Conservation (phyloP, 92 coral and sea anemone species). For the Metridium senile region DNA sequence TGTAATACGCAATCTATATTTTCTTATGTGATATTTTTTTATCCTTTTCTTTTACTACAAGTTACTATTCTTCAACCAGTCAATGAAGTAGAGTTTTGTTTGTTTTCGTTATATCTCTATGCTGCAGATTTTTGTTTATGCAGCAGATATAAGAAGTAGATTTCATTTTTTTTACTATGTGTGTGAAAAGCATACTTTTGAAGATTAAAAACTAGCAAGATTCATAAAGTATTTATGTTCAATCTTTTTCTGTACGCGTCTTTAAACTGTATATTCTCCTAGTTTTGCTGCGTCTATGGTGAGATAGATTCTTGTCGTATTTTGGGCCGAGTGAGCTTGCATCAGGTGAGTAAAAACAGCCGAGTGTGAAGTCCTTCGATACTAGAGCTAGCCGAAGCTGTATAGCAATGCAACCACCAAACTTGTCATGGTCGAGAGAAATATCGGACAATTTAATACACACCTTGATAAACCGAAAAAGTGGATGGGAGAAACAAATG, state of each 20-base stretch:
- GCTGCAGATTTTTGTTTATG: too few relatives aligned
- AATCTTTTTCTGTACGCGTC: neutral
- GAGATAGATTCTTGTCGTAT: neutral
- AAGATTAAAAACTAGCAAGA: too few relatives aligned
- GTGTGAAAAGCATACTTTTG: too few relatives aligned
- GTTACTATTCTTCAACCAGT: too few relatives aligned
- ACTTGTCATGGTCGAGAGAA: constrained; percentile 8
- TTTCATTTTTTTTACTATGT: too few relatives aligned
- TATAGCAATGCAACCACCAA: constrained; percentile 37
- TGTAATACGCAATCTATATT: too few relatives aligned
- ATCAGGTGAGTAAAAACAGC: constrained; percentile 23
- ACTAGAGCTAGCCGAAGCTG: neutral
- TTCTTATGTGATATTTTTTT: too few relatives aligned
- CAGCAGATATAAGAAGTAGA: too few relatives aligned
- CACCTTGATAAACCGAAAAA: constrained; percentile 20
- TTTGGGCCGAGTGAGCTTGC: neutral
- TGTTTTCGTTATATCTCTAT: too few relatives aligned
- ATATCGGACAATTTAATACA: constrained; percentile 25
- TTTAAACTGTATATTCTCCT: neutral
- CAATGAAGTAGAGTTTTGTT: too few relatives aligned
- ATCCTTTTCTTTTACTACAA: too few relatives aligned
- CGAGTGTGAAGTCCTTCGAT: constrained; percentile 15
- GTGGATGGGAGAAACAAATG: constrained; percentile 21
- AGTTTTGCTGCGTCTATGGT: neutral
- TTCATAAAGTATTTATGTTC: neutral